Percentiles rank a stretch among this genome's conserved stretches.
phyloP scores from a whole-genome alignment of 2,888 invertebrate genomes.

The Mythimna albipuncta region DNA sequence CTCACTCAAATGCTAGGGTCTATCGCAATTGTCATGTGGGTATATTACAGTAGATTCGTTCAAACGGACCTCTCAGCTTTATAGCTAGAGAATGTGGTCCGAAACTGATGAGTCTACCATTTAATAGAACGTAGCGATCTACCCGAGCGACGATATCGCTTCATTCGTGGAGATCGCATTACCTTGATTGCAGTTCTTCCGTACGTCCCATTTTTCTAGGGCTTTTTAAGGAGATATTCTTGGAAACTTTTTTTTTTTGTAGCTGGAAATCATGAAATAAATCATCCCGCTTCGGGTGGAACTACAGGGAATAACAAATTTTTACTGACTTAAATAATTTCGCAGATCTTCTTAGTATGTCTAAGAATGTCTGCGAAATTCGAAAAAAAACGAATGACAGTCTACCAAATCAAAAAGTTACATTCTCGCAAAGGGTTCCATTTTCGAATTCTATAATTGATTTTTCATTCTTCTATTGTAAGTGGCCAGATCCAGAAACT shows the following conservation, averaged over 20 bases:
- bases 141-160: constrained; percentile 30
- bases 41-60: constrained; percentile 21
- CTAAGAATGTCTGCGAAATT: too few species aligned
- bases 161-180: constrained; percentile 51
- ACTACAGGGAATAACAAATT: too few species aligned
- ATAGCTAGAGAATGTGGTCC: constrained; percentile 24
- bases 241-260: neutral
- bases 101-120: constrained; percentile 52
- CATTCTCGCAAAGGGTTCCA: too few species aligned
- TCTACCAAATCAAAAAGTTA: too few species aligned
- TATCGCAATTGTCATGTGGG: constrained; percentile 24
- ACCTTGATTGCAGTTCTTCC: constrained; percentile 40
- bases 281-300: too few species aligned
- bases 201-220: constrained; percentile 34
- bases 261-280: too few species aligned
- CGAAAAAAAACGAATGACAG: too few species aligned
- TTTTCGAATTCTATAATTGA: too few species aligned
- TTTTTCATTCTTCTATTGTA: too few species aligned
- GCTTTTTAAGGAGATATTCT: constrained; percentile 17
- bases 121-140: constrained; percentile 55
- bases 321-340: too few species aligned
- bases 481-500: too few species aligned
- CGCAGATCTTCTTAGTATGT: too few species aligned
- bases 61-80: constrained; percentile 36
- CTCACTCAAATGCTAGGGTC: constrained; percentile 13